Percentiles rank a stretch among this genome's conserved stretches.
Evolutionary conservation across 2,797 vertebrate species (phyloP).

Genomic region (Danionella dracula): DNA sequence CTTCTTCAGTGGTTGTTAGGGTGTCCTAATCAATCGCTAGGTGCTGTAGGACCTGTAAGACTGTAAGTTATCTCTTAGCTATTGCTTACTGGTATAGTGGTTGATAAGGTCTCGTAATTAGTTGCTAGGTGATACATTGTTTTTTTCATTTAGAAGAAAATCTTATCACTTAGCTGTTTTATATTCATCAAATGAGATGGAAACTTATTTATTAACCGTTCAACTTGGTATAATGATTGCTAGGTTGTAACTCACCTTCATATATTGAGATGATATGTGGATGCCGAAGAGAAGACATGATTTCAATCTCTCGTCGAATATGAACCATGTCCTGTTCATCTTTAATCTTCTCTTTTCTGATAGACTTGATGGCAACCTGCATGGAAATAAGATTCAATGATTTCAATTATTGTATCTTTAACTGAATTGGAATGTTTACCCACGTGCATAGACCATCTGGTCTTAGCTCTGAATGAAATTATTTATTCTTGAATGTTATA

Average conservation of each 20-base stretch:
- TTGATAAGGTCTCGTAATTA: too few relatives aligned
- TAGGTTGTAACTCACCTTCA: constrained; percentile 70
- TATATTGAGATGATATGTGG: constrained; percentile 90
- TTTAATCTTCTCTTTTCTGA: constrained; percentile 89
- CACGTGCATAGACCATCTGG: not conserved
- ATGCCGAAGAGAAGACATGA: constrained; percentile 87
- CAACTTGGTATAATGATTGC: too few relatives aligned
- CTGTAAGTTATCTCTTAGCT: too few relatives aligned
- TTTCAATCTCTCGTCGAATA: constrained; percentile 85
- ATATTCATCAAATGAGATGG: too few relatives aligned
- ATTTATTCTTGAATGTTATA: not conserved
- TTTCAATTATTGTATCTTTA: too few relatives aligned
- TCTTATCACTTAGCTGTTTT: too few relatives aligned
- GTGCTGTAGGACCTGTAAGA: too few relatives aligned
- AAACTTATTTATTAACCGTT: too few relatives aligned
- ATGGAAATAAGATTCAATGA: not conserved
- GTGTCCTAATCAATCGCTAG: too few relatives aligned
- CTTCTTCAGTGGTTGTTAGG: too few relatives aligned
- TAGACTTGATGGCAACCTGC: constrained; percentile 88
- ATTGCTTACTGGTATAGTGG: too few relatives aligned
- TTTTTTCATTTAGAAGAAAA: too few relatives aligned
- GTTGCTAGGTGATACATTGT: not conserved
- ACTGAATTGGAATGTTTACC: not conserved
- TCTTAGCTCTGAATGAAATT: not conserved
- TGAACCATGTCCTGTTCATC: constrained; percentile 85